A percentile compares a stretch with the other conserved stretches of the same genome.
phyloP scores from a whole-genome alignment of 2,797 vertebrate species.

The Anguilla anguilla region DNA sequence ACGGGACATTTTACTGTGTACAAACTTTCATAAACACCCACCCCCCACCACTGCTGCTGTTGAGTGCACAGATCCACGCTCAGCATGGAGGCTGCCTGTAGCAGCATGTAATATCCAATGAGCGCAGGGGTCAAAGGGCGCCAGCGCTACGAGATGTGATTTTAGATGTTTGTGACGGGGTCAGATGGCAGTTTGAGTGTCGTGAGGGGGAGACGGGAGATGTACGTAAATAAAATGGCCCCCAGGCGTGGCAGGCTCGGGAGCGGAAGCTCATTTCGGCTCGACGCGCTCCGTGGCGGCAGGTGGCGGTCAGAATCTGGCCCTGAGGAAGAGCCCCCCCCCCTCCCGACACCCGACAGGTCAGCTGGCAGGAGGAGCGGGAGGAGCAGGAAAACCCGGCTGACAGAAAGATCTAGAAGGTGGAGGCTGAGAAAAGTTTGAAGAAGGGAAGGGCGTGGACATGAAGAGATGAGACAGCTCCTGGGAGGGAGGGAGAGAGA shows the following conservation, averaged over 20 bases:
- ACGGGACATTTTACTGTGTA: no score
- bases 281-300: neutral
- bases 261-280: neutral
- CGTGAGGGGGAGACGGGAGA: neutral
- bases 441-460: neutral
- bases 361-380: neutral
- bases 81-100: no score
- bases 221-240: neutral
- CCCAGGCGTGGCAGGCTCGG: neutral
- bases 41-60: no score
- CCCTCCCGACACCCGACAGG: neutral
- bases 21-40: no score
- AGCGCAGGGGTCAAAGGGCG: neutral
- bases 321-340: neutral
- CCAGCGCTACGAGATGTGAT: neutral
- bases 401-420: neutral
- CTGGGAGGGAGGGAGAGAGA: slow-evolving; percentile 32
- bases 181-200: neutral
- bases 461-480: slow-evolving; percentile 37
- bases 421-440: neutral
- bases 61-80: no score
- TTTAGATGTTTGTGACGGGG: neutral
- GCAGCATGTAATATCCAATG: neutral
- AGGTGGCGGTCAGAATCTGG: neutral
- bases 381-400: neutral